Evolutionary conservation across 2,113 vertebrate species (phyloP), one percentile per base, ranked within the genome.

Genomic region (Morone chrysops): DNA sequence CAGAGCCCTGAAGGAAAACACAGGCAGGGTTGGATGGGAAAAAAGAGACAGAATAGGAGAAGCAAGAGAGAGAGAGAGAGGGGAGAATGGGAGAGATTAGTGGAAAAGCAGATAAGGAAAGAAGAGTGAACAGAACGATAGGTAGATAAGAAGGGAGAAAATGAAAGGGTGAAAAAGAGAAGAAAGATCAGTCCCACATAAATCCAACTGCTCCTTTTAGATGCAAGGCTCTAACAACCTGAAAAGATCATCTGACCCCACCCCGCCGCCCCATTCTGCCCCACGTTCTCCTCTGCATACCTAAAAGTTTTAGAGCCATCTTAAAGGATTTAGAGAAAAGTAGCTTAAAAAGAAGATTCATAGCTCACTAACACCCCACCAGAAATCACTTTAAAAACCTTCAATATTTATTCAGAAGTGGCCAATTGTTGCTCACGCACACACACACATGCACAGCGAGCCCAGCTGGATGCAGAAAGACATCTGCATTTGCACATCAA

Each of bases 1-100:
- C 79, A 97, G 94, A 20, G 96, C 96, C 93, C 97, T 97, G 91
- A 38, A 93, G 71, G 75, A 59, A 81, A 81, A 87, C 81, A 90
- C 53, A 84, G 69, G 57, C 59, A 78, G 43, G 77, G 12, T 22
- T 51, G 70, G 75, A 18, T 41, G 57, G 62, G 63, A 25, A n/a
- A 12, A n/a, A 18, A 69, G 81, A 71, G 56, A 79, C 38, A 65
- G 47, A 68, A 20, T 8, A 48, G 72, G 56, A 11, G 31, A 31
- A 31, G 31, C 31, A 45, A 16, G 13, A 5, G 40, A 8, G 41
- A n/a, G 43, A 45, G 45, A 48, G 38, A 48, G 38, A 53, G 7
- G 38, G 10, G 13, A 5, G 41, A 8, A 45, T 16, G 40, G 5
- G 61, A 8, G 22, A 20, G 53, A 48, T 48, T 62, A 62, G 61